Evolutionary conservation across 2,888 invertebrate genomes (phyloP).

Genomic region (Leptinotarsa juncta): DNA sequence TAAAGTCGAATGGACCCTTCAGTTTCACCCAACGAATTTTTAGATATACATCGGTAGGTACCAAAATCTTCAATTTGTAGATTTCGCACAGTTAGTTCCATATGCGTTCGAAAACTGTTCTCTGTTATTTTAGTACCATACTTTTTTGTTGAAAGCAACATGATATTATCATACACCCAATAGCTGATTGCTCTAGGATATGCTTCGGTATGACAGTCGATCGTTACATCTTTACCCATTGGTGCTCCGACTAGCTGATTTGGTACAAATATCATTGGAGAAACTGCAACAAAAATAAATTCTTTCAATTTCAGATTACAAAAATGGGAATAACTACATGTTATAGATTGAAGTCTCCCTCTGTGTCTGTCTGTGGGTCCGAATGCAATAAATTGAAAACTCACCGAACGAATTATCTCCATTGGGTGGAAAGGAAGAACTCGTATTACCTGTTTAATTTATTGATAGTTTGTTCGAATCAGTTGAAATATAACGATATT

Average conservation of each 20-base stretch:
- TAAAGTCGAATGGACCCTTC: conserved; percentile 93
- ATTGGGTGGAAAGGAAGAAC: too few relatives aligned
- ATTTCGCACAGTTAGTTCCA: conserved; percentile 89
- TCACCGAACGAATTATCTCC: too few relatives aligned
- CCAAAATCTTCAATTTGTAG: conserved; percentile 88
- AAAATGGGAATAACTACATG: not conserved
- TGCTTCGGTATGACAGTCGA: conserved; percentile 94
- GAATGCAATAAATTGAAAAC: too few relatives aligned
- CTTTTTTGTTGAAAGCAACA: conserved; percentile 90
- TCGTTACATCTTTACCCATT: conserved; percentile 88
- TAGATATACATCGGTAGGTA: conserved; percentile 92
- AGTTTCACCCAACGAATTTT: conserved; percentile 93
- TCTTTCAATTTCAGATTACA: not conserved
- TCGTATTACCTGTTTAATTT: too few relatives aligned
- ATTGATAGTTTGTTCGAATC: too few relatives aligned
- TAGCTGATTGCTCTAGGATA: conserved; percentile 92
- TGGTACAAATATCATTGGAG: conserved; percentile 94
- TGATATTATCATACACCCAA: conserved; percentile 91
- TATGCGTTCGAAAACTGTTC: conserved; percentile 89
- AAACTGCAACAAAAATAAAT: conserved; percentile 72
- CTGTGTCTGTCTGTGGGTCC: too few relatives aligned
- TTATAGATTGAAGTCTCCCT: too few relatives aligned
- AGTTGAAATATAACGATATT: too few relatives aligned
- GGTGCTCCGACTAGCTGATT: conserved; percentile 94
- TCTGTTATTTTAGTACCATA: conserved; percentile 86